Base-by-base conservation (phyloP, 2,888 invertebrate species). In the Theodoxus fluviatilis region DNA sequence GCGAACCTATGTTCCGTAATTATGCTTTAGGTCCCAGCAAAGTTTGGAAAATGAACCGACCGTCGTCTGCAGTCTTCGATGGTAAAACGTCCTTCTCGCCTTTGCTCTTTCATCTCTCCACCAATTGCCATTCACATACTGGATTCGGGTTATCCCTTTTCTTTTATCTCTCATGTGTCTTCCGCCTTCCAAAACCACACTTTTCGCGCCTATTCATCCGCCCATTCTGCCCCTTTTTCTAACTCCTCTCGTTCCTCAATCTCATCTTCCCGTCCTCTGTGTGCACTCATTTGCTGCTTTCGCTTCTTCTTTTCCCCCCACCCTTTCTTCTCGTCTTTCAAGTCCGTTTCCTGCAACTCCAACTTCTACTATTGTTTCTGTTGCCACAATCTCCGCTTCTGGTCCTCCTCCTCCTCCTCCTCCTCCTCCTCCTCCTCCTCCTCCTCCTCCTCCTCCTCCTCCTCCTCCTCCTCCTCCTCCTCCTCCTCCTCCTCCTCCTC, bases 181-280 rank as follows among this genome's bases (percentile, higher is more conserved):
- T n/a, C n/a, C n/a, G n/a, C n/a, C n/a, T n/a, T n/a, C n/a, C n/a
- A n/a, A n/a, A n/a, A n/a, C n/a, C n/a, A n/a, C n/a, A n/a, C n/a
- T n/a, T n/a, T n/a, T n/a, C n/a, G n/a, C n/a, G n/a, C n/a, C n/a
- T n/a, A n/a, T 1, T 6, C 57, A 55, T 25, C 31, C 28, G 33
- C 67, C 25, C 37, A 33, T 37, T 67, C 67, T 67, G 12, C 28
- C 28, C 25, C 37, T 55, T 28, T 28, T 52, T 9, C 22, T 25
- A 18, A 1, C 25, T 22, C n/a, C 12, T 22, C 15, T 0, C 31
- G 7, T 7, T 28, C 18, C n/a, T 52, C n/a, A 9, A 33, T 9
- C 52, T n/a, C 37, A 25, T 49, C 35, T 9, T 52, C 55, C 1
- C 18, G n/a, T 22, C 35, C 33, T 37, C 37, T 33, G 15, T 47